Conservation (phyloP, 2,113 vertebrate genomes). For the Acrocephalus kingi region DNA sequence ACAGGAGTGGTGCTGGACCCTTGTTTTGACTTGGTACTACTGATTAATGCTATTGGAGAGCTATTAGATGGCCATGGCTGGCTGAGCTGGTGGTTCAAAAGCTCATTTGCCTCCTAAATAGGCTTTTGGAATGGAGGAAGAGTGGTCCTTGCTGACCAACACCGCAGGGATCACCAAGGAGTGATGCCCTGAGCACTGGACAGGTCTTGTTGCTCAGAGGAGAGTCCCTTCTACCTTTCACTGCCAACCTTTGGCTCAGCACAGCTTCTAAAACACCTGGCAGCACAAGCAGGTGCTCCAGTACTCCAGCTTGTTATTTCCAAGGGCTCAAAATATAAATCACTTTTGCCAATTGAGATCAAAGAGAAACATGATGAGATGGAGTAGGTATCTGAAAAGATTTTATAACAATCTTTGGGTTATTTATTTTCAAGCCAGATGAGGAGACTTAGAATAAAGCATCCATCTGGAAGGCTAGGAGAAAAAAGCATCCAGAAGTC, state of each 20-base stretch:
- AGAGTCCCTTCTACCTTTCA: neutral
- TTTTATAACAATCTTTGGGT: neutral
- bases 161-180: neutral
- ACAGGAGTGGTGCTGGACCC: neutral
- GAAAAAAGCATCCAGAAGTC: neutral
- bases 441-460: neutral
- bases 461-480: neutral
- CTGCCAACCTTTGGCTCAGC: neutral
- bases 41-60: neutral
- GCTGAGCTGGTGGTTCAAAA: neutral
- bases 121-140: neutral
- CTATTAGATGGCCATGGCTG: too few relatives aligned
- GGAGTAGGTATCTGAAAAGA: neutral
- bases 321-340: neutral
- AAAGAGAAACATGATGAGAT: neutral
- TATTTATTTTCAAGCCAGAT: neutral
- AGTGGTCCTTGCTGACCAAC: neutral
- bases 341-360: neutral
- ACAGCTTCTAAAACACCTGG: neutral
- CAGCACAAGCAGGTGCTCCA: neutral
- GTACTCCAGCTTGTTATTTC: neutral
- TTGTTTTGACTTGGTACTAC: neutral
- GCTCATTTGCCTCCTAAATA: rapidly evolving
- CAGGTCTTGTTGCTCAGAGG: rapidly evolving
- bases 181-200: neutral